Percentiles rank a stretch among this genome's conserved stretches.
These are phyloP conservation scores for Eupithecia dodoneata DNA, from an alignment of 2,888 invertebrate genomes.

Conservation along the genomic window DNA sequence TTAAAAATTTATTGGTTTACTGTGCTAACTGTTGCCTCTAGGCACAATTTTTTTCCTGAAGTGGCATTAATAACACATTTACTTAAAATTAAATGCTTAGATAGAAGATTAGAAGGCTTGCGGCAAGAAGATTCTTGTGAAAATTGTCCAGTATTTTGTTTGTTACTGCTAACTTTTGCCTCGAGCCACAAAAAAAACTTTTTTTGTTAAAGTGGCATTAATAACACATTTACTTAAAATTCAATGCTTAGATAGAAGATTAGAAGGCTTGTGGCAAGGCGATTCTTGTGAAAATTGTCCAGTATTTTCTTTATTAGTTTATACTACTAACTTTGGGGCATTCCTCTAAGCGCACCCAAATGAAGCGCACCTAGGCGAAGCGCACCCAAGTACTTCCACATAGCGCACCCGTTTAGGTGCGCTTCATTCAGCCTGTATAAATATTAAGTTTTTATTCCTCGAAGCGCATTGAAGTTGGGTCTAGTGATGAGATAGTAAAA, in stretches of 20 bases:
- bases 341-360: too few species aligned
- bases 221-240: background rate
- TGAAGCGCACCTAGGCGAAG: too few species aligned
- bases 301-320: background rate
- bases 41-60: background rate
- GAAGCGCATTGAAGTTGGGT: too few species aligned
- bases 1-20: conserved; percentile 2
- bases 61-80: background rate
- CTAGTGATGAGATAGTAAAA: too few species aligned
- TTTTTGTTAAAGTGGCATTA: background rate
- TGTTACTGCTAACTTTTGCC: background rate
- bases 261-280: too few species aligned
- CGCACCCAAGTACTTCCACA: too few species aligned
- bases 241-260: background rate
- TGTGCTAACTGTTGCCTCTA: background rate
- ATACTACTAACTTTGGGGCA: background rate
- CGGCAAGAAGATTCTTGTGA: too few species aligned
- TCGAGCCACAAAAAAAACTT: background rate
- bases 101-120: too few species aligned
- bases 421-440: too few species aligned
- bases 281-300: too few species aligned
- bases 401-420: too few species aligned
- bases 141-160: background rate
- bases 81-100: background rate
- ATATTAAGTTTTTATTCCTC: too few species aligned